These are phyloP conservation scores for Chelmon rostratus DNA, from an alignment of 2,797 vertebrate genomes.

Conservation along the genomic window DNA sequence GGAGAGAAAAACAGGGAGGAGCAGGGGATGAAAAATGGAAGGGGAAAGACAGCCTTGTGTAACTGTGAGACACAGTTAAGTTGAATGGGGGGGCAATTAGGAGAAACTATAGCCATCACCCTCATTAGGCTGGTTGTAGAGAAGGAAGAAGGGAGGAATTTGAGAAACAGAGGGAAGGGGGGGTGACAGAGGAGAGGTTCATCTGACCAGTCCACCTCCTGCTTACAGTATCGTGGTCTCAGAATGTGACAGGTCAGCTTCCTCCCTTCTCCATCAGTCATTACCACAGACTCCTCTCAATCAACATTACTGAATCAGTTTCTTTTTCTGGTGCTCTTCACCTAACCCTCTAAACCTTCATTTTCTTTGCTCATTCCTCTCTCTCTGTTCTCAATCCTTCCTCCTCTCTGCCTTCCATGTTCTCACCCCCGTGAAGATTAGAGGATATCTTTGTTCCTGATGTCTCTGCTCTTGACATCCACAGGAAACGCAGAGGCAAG, in stretches of 20 bases:
- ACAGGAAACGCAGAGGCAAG: neutral
- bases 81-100: constrained; percentile 67
- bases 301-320: neutral
- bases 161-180: constrained; percentile 8
- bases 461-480: constrained; percentile 18
- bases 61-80: constrained; percentile 68
- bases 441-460: constrained; percentile 17
- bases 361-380: neutral
- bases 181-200: constrained; percentile 10
- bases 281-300: neutral
- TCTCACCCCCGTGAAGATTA: constrained; percentile 16
- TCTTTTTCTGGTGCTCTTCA: neutral
- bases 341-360: neutral
- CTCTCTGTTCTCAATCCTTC: neutral
- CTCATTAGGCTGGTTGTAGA: constrained; percentile 32
- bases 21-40: constrained; percentile 78
- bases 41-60: constrained; percentile 75
- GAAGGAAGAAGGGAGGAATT: neutral
- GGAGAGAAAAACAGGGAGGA: neutral
- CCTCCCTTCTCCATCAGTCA: neutral
- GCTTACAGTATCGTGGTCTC: constrained; percentile 16
- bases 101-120: constrained; percentile 75
- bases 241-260: constrained; percentile 24
- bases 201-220: constrained; percentile 7
- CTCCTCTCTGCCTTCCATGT: neutral